Conservation (phyloP, 1,140 invertebrate genomes). For the Ephestia elutella region DNA sequence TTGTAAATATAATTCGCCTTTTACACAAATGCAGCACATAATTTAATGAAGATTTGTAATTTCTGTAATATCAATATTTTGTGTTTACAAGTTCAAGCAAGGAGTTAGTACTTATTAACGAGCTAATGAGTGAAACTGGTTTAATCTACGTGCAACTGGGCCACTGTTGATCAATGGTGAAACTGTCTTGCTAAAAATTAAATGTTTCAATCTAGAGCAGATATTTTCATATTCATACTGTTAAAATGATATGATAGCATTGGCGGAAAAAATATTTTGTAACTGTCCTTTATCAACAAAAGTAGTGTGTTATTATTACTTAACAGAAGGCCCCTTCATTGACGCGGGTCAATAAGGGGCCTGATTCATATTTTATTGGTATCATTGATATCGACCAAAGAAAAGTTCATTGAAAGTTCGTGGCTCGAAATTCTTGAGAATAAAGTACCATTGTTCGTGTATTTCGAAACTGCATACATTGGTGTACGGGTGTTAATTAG, state of each 20-base stretch:
- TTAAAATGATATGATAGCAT: neutral
- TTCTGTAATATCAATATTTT: neutral
- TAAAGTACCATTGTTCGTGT: slow-evolving; percentile 16
- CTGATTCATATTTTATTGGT: slow-evolving; percentile 20
- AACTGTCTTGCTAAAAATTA: neutral
- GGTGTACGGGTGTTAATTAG: slow-evolving; percentile 19
- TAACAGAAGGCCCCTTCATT: slow-evolving; percentile 23
- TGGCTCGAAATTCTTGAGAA: slow-evolving; percentile 13
- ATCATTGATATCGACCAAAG: slow-evolving; percentile 14
- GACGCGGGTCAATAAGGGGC: too few relatives aligned
- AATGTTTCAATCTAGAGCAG: too few relatives aligned
- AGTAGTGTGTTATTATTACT: slow-evolving; percentile 15
- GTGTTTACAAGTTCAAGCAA: slow-evolving; percentile 13
- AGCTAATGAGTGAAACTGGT: slow-evolving; percentile 30
- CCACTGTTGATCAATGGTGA: neutral
- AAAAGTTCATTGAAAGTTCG: slow-evolving; percentile 27
- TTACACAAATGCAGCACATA: too few relatives aligned
- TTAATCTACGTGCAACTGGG: slow-evolving; percentile 23
- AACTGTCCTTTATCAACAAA: neutral
- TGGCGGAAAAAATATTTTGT: neutral
- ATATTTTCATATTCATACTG: too few relatives aligned
- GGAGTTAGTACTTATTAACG: slow-evolving; percentile 18
- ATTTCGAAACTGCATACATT: neutral
- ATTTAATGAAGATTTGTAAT: too few relatives aligned
- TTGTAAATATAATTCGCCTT: too few relatives aligned